Percentiles rank a stretch among this genome's conserved stretches.
Conservation (phyloP, 1,140 invertebrate species). For the Brachystomella parvula region DNA sequence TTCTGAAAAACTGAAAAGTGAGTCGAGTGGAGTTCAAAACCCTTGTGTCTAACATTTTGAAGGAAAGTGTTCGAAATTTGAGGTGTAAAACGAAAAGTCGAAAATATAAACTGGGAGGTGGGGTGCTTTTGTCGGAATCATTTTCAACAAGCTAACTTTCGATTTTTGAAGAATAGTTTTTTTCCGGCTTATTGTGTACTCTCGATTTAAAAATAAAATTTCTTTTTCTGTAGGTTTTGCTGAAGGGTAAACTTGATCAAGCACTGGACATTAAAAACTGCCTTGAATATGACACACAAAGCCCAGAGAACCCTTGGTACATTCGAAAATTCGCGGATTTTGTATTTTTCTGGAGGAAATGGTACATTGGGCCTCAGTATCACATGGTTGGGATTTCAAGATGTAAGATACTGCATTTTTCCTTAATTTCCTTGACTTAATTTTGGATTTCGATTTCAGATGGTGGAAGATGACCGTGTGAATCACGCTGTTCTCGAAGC, state of each 20-base stretch:
- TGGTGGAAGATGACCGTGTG: conserved; percentile 61
- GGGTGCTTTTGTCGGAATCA: too few relatives aligned
- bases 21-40: too few relatives aligned
- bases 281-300: conserved; percentile 27
- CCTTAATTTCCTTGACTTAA: too few relatives aligned
- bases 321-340: conserved; percentile 31
- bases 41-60: too few relatives aligned
- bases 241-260: background rate
- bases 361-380: conserved; percentile 33
- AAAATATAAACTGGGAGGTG: too few relatives aligned
- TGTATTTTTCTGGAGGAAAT: conserved; percentile 35
- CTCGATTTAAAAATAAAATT: background rate
- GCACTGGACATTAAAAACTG: conserved; percentile 22
- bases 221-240: background rate
- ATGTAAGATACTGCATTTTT: conserved; percentile 25
- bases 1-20: too few relatives aligned
- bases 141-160: too few relatives aligned
- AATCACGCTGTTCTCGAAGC: conserved; percentile 58
- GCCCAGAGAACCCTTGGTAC: conserved; percentile 35
- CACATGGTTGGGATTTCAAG: conserved; percentile 29
- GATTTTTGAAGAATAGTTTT: too few relatives aligned
- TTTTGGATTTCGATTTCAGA: conserved; percentile 42
- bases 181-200: too few relatives aligned
- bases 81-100: too few relatives aligned
- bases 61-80: too few relatives aligned